Evolutionary conservation across 2,888 invertebrate species (phyloP), one percentile per base, ranked within the genome.

Genomic region (Tetanocera ferruginea): DNA sequence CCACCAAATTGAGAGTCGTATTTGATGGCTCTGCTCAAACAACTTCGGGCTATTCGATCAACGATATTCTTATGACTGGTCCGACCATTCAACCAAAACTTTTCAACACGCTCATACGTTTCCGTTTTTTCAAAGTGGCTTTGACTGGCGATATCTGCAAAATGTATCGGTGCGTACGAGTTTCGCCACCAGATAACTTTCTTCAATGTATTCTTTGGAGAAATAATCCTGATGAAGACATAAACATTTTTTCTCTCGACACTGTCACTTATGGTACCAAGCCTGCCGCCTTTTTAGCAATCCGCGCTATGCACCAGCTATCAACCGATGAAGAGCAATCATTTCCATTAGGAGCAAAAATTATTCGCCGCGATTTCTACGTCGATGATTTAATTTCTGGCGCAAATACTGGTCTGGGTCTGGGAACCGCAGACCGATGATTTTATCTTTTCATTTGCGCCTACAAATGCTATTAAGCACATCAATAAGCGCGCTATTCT

Each of bases 251-350:
- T 25, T 17, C 8, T 19, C 55, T 72, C 9, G 77, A 75, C 14
- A 76, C 76, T 14, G 76, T 79, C 2, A 76, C 69, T 72, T n/a
- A n/a, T n/a, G n/a, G n/a, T n/a, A n/a, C n/a, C n/a, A n/a, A n/a
- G n/a, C 64, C 77, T 3, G 76, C 76, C 11, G 14, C 76, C 74
- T 14, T 80, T 74, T 49, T 80, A 8, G 80, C 76, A 11, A 74
- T 80, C 5, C 78, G 76, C 1, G 64, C 60, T 43, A 51, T 79
- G 31, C 72, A 73, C 17, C 77, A 70, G 17, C 70, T 81, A 3
- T 64, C 79, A 14, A 5, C 19, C 2, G 79, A 81, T 94, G 74
- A 80, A 71, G 66, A 76, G 67, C 5, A 34, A 2, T 69, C 49
- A 11, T 83, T 73, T 64, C 82, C 84, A 0, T n/a, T 81, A 14